Conservation (phyloP, 2,888 invertebrate genomes). For the Pachycephus smyrnensis region DNA sequence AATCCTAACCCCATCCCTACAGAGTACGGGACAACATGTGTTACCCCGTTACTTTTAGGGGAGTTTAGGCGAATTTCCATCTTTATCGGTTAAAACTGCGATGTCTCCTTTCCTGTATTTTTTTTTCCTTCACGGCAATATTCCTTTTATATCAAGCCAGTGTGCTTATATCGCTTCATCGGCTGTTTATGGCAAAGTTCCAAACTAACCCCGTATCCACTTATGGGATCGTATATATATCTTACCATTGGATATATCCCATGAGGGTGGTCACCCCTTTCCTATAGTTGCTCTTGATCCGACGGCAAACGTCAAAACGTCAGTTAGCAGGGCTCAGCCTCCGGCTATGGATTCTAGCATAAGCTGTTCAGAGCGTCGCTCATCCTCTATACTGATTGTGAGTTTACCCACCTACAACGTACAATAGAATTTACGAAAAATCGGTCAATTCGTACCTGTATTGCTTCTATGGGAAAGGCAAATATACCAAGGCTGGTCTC, state of each 20-base stretch:
- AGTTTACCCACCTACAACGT: slow-evolving; percentile 5
- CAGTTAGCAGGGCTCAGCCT: slow-evolving; percentile 16
- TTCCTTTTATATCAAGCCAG: not conserved
- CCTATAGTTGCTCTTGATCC: not conserved
- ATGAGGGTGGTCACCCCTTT: slow-evolving; percentile 1
- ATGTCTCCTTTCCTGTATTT: slow-evolving; percentile 15
- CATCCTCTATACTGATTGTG: not conserved
- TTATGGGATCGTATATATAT: not conserved
- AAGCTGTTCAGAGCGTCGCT: slow-evolving; percentile 39
- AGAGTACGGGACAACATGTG: slow-evolving; percentile 40
- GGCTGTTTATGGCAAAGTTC: not conserved
- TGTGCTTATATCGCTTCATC: not conserved
- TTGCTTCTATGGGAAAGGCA: slow-evolving; percentile 51
- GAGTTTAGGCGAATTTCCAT: slow-evolving; percentile 48
- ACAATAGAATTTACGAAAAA: slow-evolving; percentile 21
- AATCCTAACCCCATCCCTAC: slow-evolving; percentile 45
- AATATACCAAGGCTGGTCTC: slow-evolving; percentile 29
- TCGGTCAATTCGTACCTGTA: slow-evolving; percentile 29
- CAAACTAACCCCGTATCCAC: slow-evolving; percentile 1
- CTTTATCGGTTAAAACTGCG: slow-evolving; percentile 49
- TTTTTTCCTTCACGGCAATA: slow-evolving; percentile 24
- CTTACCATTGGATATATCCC: not conserved
- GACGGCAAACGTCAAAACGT: slow-evolving; percentile 36
- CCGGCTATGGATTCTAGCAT: slow-evolving; percentile 23
- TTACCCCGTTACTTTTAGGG: slow-evolving; percentile 38